Evolutionary conservation across 1,140 invertebrate genomes (phyloP), one percentile per base, ranked within the genome.

Genomic region (Sarcophaga bullata): DNA sequence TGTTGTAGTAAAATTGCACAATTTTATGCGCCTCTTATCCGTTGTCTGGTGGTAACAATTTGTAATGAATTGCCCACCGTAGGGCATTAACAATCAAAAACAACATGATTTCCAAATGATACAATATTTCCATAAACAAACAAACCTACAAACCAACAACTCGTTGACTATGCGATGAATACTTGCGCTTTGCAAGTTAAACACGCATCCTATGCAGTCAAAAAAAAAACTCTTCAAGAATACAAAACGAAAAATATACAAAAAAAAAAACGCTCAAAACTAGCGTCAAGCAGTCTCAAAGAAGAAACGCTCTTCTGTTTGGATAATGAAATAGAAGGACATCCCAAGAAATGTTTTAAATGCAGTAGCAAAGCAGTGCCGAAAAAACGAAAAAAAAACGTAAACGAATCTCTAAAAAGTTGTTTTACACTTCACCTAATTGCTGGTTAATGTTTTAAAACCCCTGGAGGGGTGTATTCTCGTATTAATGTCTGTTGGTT

Each of bases 371-470:
- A 58, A 68, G 4, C 15, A 6, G 10, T 19, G 62, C 62, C 6
- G n/a, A 13, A 37, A 37, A 37, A 37, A 1, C 10, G 1, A 68
- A 68, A 68, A 25, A 68, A 68, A 25, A 68, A 52, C 13, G 8
- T 37, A 37, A 37, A 37, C 25, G 46, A 81, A 17, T 47, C 80
- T 72, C 47, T 72, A 19, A 68, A 80, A 62, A 81, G 47, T 46
- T 62, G 62, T 49, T 62, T 73, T 82, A 82, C 81, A 82, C 81
- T 82, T 82, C 48, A 48, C 68, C 81, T 82, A 82, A 82, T 82
- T 82, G 81, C 58, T 58, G 52, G 81, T 82, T 82, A 82, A 82
- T 82, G 81, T 82, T 82, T 72, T 13, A 52, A 48, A 72, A 49
- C 75, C 75, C 75, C 75, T 78, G 17, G 62, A 78, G 75, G 75